Conservation (phyloP, 2,797 vertebrate species). For the Squalus acanthias region DNA sequence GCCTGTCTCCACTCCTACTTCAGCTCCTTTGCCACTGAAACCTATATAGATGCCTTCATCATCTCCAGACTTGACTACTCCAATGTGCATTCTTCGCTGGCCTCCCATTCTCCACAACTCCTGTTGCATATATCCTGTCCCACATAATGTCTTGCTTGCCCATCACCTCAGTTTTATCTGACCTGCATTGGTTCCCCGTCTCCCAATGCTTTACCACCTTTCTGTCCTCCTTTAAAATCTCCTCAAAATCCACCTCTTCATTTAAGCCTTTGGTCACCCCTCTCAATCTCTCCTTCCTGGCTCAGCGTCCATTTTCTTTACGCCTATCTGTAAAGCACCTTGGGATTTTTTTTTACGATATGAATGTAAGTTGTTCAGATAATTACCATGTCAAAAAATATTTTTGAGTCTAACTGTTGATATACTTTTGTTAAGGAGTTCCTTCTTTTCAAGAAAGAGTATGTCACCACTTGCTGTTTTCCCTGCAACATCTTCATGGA, state of each 20-base stretch:
- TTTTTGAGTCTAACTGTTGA: background rate
- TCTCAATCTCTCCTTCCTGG: background rate
- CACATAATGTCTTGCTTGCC: background rate
- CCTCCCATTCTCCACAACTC: background rate
- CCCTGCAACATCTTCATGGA: background rate
- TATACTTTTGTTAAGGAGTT: background rate
- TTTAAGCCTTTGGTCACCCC: background rate
- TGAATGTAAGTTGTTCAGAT: background rate
- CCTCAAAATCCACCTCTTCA: background rate
- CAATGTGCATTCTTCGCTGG: background rate
- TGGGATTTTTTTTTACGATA: background rate
- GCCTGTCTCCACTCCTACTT: background rate
- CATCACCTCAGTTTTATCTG: background rate
- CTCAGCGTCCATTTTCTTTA: background rate
- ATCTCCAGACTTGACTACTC: background rate
- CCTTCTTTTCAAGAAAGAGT: background rate
- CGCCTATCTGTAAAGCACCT: background rate
- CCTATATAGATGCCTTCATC: background rate
- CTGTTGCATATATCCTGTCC: background rate
- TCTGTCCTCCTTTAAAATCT: background rate
- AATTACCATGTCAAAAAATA: background rate
- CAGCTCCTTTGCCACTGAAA: background rate
- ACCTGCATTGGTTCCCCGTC: background rate
- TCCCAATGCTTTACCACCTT: background rate
- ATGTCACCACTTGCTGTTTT: background rate